Percentiles rank a stretch among this genome's conserved stretches.
phyloP scores from a whole-genome alignment of 2,888 invertebrate species.

The Microplitis deprimator region DNA sequence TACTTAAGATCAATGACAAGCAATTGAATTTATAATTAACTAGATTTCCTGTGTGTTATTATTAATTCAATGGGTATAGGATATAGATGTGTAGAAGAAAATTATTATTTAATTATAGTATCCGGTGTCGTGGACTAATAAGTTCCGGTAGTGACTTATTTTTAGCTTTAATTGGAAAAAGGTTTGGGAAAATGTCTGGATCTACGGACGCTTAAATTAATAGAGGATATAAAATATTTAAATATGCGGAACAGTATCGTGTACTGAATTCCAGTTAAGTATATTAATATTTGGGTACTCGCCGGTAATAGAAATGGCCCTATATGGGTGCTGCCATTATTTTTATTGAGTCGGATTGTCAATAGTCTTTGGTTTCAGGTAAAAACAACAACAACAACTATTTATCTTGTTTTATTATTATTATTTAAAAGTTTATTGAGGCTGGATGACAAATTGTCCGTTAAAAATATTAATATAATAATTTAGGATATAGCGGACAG shows the following conservation, averaged over 20 bases:
- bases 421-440: background rate
- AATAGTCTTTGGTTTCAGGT: conserved; percentile 97
- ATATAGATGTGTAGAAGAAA: no score
- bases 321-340: conserved; percentile 92
- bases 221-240: no score
- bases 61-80: background rate
- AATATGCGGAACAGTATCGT: no score
- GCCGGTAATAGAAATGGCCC: conserved; percentile 72
- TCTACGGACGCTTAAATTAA: no score
- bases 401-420: background rate
- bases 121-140: background rate
- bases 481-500: conserved; percentile 90
- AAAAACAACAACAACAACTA: conserved; percentile 36
- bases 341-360: conserved; percentile 88
- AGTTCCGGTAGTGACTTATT: background rate
- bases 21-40: background rate
- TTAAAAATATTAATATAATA: no score
- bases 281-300: no score
- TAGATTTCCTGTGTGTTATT: background rate
- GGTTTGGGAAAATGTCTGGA: no score
- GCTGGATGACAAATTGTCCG: no score
- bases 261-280: no score
- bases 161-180: no score
- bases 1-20: background rate
- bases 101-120: background rate